Evolutionary conservation across 2,888 invertebrate species (phyloP).

Genomic region (Amblyjoppa fuscipennis): DNA sequence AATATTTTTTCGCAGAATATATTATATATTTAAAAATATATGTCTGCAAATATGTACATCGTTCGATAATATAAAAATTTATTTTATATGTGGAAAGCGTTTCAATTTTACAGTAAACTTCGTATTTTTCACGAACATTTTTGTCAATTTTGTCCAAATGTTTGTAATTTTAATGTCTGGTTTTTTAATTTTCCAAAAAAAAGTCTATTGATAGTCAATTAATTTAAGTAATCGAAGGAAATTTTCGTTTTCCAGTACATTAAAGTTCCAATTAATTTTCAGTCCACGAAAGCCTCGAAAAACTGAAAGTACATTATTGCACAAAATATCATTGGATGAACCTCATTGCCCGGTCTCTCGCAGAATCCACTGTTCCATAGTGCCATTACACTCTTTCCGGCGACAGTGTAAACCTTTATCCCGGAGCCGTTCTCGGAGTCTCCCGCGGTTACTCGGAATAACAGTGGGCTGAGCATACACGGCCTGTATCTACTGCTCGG

Average conservation of each 20-base stretch:
- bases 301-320: neutral
- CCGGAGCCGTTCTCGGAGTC: constrained; percentile 18
- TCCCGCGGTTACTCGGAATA: constrained; percentile 38
- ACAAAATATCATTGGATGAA: neutral
- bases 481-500: constrained; percentile 9
- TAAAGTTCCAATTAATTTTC: neutral
- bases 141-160: neutral
- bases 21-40: no score
- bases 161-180: neutral
- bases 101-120: no score
- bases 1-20: no score
- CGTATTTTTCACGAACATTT: no score
- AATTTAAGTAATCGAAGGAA: no score
- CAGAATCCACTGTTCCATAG: constrained; percentile 28
- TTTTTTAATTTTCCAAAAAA: no score
- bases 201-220: no score
- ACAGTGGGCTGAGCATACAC: constrained; percentile 35
- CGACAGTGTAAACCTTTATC: constrained; percentile 43
- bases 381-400: constrained; percentile 40
- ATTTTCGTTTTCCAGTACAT: no score
- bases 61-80: no score
- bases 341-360: neutral
- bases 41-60: no score
- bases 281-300: neutral
- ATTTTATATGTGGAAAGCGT: no score